These are phyloP conservation scores for Andricus quercusramuli DNA, from an alignment of 2,888 invertebrate species.

Conservation along the genomic window DNA sequence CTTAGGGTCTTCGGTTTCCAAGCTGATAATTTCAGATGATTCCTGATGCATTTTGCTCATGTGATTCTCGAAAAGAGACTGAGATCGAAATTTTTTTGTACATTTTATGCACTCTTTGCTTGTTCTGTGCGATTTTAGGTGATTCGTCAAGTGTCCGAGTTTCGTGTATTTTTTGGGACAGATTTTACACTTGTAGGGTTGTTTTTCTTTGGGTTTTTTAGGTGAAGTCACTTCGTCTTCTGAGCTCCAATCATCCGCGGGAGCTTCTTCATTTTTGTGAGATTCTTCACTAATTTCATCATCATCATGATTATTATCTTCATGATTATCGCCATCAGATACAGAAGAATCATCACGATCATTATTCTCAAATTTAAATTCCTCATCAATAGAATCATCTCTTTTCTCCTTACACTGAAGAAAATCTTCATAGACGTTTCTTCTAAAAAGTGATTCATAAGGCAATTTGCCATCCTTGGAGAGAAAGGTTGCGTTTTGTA, in stretches of 20 bases:
- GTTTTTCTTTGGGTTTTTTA: slow-evolving; percentile 42
- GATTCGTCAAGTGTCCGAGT: slow-evolving; percentile 65
- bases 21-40: not conserved
- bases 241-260: not conserved
- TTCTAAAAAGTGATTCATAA: slow-evolving; percentile 64
- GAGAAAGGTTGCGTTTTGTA: slow-evolving; percentile 62
- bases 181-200: slow-evolving; percentile 62
- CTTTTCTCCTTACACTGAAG: not conserved
- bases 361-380: slow-evolving; percentile 44
- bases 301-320: slow-evolving; percentile 55
- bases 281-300: slow-evolving; percentile 56
- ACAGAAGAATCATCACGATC: slow-evolving; percentile 45
- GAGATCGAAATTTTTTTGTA: slow-evolving; percentile 60
- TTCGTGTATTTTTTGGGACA: slow-evolving; percentile 66
- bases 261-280: not conserved
- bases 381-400: not conserved
- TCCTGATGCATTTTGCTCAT: slow-evolving; percentile 60
- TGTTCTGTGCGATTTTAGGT: slow-evolving; percentile 61
- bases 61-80: slow-evolving; percentile 63
- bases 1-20: not conserved
- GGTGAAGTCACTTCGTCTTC: not conserved
- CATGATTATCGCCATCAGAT: slow-evolving; percentile 42
- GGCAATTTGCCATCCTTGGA: slow-evolving; percentile 61
- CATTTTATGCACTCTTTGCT: slow-evolving; percentile 62
- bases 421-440: slow-evolving; percentile 51